Conservation (phyloP, 2,888 invertebrate genomes). For the Tetrapedia diversipes region DNA sequence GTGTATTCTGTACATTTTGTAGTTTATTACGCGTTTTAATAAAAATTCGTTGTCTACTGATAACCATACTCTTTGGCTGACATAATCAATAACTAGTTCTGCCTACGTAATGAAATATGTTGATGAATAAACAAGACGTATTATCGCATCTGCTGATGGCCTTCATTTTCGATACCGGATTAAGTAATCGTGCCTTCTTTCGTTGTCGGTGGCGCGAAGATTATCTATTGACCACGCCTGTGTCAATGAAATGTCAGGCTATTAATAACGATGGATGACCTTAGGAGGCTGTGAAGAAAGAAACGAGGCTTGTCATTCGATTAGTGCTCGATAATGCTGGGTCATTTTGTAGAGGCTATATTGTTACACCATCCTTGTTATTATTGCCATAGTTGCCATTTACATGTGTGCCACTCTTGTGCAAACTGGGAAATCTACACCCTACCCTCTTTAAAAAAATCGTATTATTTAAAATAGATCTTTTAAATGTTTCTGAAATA, state of each 20-base stretch:
- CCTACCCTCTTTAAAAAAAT: too few species aligned
- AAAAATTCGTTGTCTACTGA: too few species aligned
- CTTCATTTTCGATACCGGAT: neutral
- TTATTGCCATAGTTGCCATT: too few species aligned
- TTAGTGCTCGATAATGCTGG: neutral
- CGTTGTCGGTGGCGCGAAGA: neutral
- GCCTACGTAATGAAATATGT: too few species aligned
- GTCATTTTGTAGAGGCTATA: too few species aligned
- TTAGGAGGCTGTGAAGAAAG: neutral
- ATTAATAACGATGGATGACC: slow-evolving; percentile 9
- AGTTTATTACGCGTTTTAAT: too few species aligned
- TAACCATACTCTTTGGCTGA: neutral
- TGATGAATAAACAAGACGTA: slow-evolving; percentile 15
- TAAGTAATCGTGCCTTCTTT: slow-evolving; percentile 16
- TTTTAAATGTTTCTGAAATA: too few species aligned
- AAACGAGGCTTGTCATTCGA: slow-evolving; percentile 5
- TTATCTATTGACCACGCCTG: neutral
- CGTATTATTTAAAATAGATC: too few species aligned
- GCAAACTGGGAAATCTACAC: too few species aligned
- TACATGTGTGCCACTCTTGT: too few species aligned
- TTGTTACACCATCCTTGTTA: too few species aligned
- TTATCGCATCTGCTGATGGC: slow-evolving; percentile 12
- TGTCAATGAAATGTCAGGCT: slow-evolving; percentile 4
- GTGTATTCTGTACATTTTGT: too few species aligned
- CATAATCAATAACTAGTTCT: slow-evolving; percentile 2